phyloP scores from a whole-genome alignment of 1,140 invertebrate genomes.

The Xylocopa sonorina region DNA sequence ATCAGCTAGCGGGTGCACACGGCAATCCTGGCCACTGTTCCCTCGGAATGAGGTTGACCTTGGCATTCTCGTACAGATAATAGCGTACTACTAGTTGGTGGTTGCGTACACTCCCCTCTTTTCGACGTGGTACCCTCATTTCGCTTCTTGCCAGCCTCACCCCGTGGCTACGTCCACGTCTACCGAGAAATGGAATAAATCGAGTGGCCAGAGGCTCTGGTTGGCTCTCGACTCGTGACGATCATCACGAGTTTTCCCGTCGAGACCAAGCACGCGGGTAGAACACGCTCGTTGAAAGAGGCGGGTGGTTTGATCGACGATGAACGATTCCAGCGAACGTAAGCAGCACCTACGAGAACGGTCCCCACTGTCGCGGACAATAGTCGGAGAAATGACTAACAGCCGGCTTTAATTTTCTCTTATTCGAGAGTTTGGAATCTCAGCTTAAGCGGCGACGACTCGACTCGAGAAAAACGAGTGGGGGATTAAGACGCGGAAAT shows the following conservation, averaged over 20 bases:
- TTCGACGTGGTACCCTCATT: slow-evolving; percentile 50
- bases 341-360: neutral
- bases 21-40: slow-evolving; percentile 56
- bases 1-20: slow-evolving; percentile 34
- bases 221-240: slow-evolving; percentile 35
- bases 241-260: slow-evolving; percentile 43
- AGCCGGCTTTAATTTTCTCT: slow-evolving; percentile 22
- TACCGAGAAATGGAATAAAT: slow-evolving; percentile 42
- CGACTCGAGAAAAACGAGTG: neutral
- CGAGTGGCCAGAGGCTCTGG: neutral
- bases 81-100: slow-evolving; percentile 51
- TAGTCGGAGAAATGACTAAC: neutral
- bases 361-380: neutral
- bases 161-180: slow-evolving; percentile 10
- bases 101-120: slow-evolving; percentile 46
- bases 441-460: neutral
- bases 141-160: slow-evolving; percentile 39
- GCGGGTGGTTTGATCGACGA: slow-evolving; percentile 30
- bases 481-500: neutral
- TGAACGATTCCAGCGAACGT: slow-evolving; percentile 1
- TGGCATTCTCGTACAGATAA: slow-evolving; percentile 74
- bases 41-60: slow-evolving; percentile 78
- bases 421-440: slow-evolving; percentile 1
- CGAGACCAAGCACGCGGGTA: neutral
- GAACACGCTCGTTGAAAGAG: slow-evolving; percentile 23